Conservation (phyloP, 37 sponge, comb jelly and placozoan species). For the Tethya wilhelma region DNA sequence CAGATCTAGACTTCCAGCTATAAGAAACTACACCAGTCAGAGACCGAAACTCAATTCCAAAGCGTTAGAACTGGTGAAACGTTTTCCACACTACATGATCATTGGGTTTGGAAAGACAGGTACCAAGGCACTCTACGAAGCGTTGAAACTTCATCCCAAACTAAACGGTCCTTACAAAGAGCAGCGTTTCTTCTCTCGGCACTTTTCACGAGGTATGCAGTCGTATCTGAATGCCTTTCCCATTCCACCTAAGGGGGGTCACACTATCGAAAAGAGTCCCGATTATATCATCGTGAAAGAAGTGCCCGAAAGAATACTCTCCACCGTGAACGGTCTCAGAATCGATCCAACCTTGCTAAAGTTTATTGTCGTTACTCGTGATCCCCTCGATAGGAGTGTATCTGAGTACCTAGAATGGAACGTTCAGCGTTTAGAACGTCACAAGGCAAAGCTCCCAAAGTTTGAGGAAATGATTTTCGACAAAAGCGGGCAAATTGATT, state of each 20-base stretch:
- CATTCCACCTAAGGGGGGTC: not conserved
- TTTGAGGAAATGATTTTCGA: slow-evolving; percentile 54
- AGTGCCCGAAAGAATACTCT: slow-evolving; percentile 32
- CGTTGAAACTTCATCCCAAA: slow-evolving; percentile 62
- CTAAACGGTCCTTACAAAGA: slow-evolving; percentile 68
- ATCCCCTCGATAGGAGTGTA: slow-evolving; percentile 81
- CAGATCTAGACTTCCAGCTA: no score
- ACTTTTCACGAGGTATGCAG: slow-evolving; percentile 49
- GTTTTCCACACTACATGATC: slow-evolving; percentile 82
- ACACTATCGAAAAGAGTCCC: slow-evolving; percentile 83
- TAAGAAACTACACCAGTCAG: no score
- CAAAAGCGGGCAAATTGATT: slow-evolving; percentile 22
- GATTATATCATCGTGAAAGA: slow-evolving; percentile 58
- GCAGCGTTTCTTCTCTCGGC: slow-evolving; percentile 64
- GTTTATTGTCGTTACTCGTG: slow-evolving; percentile 77
- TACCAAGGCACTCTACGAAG: slow-evolving; percentile 79
- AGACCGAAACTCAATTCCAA: no score
- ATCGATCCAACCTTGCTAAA: slow-evolving; percentile 25
- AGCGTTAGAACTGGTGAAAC: not conserved
- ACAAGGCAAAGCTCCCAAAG: slow-evolving; percentile 17
- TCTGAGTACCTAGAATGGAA: slow-evolving; percentile 92
- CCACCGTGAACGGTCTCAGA: not conserved
- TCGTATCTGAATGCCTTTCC: slow-evolving; percentile 72
- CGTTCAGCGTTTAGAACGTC: not conserved
- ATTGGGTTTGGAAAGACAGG: slow-evolving; percentile 92